Conservation (phyloP, 2,888 invertebrate genomes). For the Rhaphigaster nebulosa region DNA sequence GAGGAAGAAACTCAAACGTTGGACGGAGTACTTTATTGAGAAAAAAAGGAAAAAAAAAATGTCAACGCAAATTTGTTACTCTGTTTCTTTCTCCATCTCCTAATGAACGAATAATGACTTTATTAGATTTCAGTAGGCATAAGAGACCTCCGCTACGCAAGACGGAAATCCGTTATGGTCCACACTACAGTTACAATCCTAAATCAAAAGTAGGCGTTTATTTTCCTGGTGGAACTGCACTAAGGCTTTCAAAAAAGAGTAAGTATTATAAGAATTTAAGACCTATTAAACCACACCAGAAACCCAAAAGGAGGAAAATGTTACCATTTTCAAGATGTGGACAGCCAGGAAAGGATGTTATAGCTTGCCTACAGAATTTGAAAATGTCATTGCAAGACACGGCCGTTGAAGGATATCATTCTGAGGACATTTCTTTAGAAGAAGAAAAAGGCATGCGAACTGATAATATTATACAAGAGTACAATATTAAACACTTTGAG, state of each 20-base stretch:
- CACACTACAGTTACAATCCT: not conserved
- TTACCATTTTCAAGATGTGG: not conserved
- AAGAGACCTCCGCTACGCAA: not conserved
- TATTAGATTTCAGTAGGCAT: not conserved
- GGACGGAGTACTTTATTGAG: too few relatives aligned
- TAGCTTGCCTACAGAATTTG: not conserved
- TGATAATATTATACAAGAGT: not conserved
- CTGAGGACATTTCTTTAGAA: not conserved
- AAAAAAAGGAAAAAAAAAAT: not conserved
- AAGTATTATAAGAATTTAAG: not conserved
- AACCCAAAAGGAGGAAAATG: not conserved
- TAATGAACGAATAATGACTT: not conserved
- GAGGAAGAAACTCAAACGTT: too few relatives aligned
- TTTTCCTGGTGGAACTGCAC: not conserved
- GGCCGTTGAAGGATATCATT: not conserved
- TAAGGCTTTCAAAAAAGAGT: not conserved
- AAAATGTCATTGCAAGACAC: not conserved
- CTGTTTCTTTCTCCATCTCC: not conserved
- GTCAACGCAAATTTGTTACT: not conserved
- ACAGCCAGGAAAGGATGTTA: not conserved
- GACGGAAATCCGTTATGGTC: not conserved
- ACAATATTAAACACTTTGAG: not conserved
- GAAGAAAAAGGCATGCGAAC: not conserved
- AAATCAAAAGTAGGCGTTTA: not conserved
- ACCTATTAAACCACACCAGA: not conserved